Conservation (phyloP, 1,140 invertebrate species). For the Papilio helenus region DNA sequence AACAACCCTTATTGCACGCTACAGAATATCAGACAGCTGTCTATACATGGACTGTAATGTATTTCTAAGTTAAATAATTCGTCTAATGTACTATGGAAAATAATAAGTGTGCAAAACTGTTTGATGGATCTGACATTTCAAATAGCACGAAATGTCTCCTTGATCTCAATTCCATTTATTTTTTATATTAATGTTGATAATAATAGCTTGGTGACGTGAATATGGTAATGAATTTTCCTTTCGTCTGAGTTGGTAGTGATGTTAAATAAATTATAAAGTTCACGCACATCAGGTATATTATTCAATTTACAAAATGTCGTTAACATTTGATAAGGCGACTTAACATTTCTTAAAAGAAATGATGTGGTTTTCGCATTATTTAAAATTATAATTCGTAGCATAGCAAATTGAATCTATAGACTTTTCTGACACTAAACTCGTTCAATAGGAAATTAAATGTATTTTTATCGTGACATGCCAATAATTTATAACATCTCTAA, state of each 20-base stretch:
- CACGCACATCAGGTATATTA: conserved; percentile 11
- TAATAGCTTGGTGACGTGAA: background rate
- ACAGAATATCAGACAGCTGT: no score
- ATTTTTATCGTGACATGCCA: background rate
- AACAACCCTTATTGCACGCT: no score
- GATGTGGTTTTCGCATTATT: conserved; percentile 11
- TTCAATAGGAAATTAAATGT: background rate
- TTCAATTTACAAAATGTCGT: background rate
- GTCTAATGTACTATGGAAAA: no score
- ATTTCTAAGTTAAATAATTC: no score
- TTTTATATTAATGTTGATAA: background rate
- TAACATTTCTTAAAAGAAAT: conserved; percentile 28
- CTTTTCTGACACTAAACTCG: conserved; percentile 6
- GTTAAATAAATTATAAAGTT: conserved; percentile 19
- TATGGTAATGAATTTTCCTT: background rate
- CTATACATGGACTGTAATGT: no score
- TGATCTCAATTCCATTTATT: background rate
- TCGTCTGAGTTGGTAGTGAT: background rate
- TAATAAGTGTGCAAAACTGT: no score
- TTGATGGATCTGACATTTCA: background rate
- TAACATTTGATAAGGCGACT: conserved; percentile 16
- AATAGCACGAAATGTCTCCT: background rate
- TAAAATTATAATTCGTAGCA: conserved; percentile 6
- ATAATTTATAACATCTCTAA: background rate
- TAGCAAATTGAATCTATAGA: conserved; percentile 11